These are phyloP conservation scores for Myotis vivesi DNA, from an alignment of 2,797 vertebrate species.

Conservation along the genomic window DNA sequence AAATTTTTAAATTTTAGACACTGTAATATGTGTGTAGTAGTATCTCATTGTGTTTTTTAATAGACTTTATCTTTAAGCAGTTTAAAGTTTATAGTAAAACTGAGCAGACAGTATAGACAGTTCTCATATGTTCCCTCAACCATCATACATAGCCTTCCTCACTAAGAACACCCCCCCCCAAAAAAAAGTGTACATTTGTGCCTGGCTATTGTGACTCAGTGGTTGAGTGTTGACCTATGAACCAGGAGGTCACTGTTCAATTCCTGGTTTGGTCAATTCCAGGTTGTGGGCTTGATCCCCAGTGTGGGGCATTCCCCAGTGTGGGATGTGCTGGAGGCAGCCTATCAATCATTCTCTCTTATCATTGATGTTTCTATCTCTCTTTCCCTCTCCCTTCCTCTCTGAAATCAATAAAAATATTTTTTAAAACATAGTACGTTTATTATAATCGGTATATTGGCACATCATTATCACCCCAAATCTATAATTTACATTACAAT, in stretches of 20 bases:
- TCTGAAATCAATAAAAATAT: too few relatives aligned
- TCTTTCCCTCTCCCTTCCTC: too few relatives aligned
- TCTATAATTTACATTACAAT: background rate
- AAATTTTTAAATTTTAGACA: background rate
- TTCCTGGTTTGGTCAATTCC: too few relatives aligned
- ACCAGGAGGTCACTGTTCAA: too few relatives aligned
- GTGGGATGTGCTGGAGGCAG: too few relatives aligned
- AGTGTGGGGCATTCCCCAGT: too few relatives aligned
- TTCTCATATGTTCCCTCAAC: background rate
- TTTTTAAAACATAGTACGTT: background rate
- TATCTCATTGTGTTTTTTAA: background rate
- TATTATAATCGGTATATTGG: background rate
- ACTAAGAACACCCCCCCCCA: background rate
- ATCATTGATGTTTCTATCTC: too few relatives aligned
- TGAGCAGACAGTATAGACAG: background rate
- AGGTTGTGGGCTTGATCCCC: too few relatives aligned
- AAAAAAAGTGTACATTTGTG: too few relatives aligned
- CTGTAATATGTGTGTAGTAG: background rate
- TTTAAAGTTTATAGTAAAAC: background rate
- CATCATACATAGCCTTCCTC: rapidly evolving
- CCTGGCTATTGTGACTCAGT: too few relatives aligned
- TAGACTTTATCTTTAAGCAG: background rate
- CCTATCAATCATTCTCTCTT: too few relatives aligned
- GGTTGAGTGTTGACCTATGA: too few relatives aligned
- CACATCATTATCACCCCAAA: background rate